These are phyloP conservation scores for Drosophila carrolli DNA, from an alignment of 1,140 invertebrate genomes.

Conservation along the genomic window DNA sequence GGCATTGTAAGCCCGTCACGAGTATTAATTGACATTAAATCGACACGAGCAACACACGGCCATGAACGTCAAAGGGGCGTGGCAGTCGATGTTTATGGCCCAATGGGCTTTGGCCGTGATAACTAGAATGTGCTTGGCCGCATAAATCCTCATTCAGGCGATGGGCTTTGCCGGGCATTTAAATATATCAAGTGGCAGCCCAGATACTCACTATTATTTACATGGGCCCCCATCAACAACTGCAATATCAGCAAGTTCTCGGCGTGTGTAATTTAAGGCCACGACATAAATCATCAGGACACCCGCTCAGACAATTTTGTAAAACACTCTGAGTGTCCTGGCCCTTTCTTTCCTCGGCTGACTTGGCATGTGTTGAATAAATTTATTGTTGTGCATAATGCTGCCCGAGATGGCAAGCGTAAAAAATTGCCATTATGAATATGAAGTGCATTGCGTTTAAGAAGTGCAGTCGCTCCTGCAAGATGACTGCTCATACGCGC, in stretches of 20 bases:
- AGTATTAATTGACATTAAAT: conserved; percentile 69
- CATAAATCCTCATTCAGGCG: conserved; percentile 52
- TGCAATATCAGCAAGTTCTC: conserved; percentile 74
- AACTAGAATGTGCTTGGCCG: conserved; percentile 53
- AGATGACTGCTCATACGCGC: conserved; percentile 33
- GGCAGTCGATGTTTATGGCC: conserved; percentile 39
- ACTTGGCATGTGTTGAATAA: conserved; percentile 77
- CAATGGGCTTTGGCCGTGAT: conserved; percentile 36
- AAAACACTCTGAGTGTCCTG: conserved; percentile 56
- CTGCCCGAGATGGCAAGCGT: conserved; percentile 59
- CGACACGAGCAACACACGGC: conserved; percentile 1
- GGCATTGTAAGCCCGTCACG: conserved; percentile 33
- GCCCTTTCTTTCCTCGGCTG: conserved; percentile 1
- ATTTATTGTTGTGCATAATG: conserved; percentile 82
- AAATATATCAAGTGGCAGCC: conserved; percentile 56
- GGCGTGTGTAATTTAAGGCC: conserved; percentile 69
- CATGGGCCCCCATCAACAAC: conserved; percentile 55
- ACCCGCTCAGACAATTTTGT: conserved; percentile 50
- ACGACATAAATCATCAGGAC: conserved; percentile 67
- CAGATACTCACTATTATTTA: conserved; percentile 51
- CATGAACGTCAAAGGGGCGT: conserved; percentile 5
- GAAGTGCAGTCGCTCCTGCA: conserved; percentile 32
- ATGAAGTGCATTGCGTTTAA: conserved; percentile 73
- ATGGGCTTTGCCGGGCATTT: conserved; percentile 45
- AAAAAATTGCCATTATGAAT: conserved; percentile 79